A percentile compares a stretch with the other conserved stretches of the same genome.
Conservation (phyloP, 2,888 invertebrate genomes). For the Standfussiana lucernea region DNA sequence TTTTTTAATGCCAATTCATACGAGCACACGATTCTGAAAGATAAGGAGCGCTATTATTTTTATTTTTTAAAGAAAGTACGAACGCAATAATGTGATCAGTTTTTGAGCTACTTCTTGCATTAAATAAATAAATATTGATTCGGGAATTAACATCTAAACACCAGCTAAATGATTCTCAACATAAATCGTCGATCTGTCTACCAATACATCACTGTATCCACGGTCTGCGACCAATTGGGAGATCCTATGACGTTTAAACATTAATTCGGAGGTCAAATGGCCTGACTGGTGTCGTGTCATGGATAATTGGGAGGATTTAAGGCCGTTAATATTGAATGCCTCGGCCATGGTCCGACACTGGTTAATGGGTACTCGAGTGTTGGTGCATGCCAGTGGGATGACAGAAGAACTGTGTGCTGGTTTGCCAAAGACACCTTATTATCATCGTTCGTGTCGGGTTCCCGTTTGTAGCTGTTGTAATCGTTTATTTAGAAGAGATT, state of each 20-base stretch:
- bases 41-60: background rate
- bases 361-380: conserved; percentile 50
- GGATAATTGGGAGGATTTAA: conserved; percentile 65
- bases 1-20: background rate
- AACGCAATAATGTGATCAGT: background rate
- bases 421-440: background rate
- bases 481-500: background rate
- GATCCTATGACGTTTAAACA: conserved; percentile 45
- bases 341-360: conserved; percentile 49
- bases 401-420: conserved; percentile 26
- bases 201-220: conserved; percentile 33
- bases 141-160: background rate
- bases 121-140: background rate
- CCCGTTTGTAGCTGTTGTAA: background rate
- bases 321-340: conserved; percentile 65
- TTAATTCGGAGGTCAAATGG: conserved; percentile 59
- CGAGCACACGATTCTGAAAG: background rate
- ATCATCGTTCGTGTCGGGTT: background rate
- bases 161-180: background rate
- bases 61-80: background rate
- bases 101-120: background rate
- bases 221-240: conserved; percentile 20
- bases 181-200: conserved; percentile 20
- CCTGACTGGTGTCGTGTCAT: conserved; percentile 53
- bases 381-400: background rate